Evolutionary conservation across 2,797 vertebrate genomes (phyloP).

Genomic region (Limosa lapponica): DNA sequence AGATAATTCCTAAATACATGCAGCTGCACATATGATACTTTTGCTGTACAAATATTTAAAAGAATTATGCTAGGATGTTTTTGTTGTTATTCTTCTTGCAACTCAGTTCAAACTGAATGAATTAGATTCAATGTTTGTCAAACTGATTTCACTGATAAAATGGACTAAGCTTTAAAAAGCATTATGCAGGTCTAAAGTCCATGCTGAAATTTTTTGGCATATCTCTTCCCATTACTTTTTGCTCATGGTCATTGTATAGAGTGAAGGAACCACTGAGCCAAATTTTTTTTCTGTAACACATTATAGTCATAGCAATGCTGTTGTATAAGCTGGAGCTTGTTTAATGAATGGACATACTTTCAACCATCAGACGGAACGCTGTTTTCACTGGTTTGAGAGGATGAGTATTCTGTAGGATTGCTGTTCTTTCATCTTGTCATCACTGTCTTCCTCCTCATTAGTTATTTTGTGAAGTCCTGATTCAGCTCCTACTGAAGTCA

Average conservation of each 20-base stretch:
- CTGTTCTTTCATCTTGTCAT: background rate
- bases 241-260: background rate
- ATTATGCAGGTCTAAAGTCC: background rate
- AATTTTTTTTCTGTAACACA: background rate
- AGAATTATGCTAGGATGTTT: background rate
- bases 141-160: background rate
- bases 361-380: background rate
- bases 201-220: background rate
- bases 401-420: background rate
- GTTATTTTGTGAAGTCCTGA: background rate
- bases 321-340: background rate
- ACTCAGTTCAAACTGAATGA: background rate
- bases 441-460: background rate
- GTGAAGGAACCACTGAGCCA: background rate
- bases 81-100: background rate
- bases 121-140: background rate
- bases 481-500: background rate
- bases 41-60: background rate
- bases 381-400: constrained; percentile 12
- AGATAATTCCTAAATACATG: background rate
- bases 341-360: background rate
- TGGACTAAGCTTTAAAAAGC: background rate
- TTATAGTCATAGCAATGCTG: background rate
- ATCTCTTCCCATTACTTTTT: background rate
- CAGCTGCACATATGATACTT: background rate